A percentile compares a stretch with the other conserved stretches of the same genome.
Evolutionary conservation across 2,888 invertebrate genomes (phyloP).

Genomic region (Cataglyphis altisquamis): DNA sequence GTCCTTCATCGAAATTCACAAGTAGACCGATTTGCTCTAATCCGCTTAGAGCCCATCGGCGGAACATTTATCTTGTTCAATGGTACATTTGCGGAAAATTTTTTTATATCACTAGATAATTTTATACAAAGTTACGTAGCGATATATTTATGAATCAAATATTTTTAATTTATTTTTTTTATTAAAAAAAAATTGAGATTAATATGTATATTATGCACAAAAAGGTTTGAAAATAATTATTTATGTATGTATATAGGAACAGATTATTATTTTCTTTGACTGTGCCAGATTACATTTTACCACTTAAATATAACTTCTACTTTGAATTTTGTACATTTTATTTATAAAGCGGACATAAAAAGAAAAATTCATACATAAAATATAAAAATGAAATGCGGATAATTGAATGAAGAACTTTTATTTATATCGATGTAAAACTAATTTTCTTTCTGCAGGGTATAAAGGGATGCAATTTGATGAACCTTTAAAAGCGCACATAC

Average conservation of each 20-base stretch:
- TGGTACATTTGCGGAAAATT: neutral
- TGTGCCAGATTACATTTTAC: neutral
- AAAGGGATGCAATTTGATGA: conserved; percentile 27
- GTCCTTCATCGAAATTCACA: conserved; percentile 47
- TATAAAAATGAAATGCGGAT: neutral
- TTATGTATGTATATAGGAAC: neutral
- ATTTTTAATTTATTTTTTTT: neutral
- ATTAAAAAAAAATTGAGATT: neutral
- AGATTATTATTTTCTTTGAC: neutral
- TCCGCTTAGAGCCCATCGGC: conserved; percentile 37
- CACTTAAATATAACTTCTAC: neutral
- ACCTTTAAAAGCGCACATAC: conserved; percentile 34
- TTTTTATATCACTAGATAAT: conserved; percentile 1
- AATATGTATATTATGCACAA: neutral
- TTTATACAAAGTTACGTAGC: neutral
- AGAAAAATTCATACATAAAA: neutral
- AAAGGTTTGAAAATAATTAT: neutral
- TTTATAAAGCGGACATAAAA: neutral
- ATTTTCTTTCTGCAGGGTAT: conserved; percentile 9
- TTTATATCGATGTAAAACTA: conserved; percentile 6
- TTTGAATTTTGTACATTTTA: neutral
- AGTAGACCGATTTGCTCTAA: conserved; percentile 49
- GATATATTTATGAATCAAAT: neutral
- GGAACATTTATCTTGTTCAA: neutral
- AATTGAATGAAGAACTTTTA: neutral